Evolutionary conservation across 1,140 invertebrate genomes (phyloP).

Genomic region (Hycleus cichorii): DNA sequence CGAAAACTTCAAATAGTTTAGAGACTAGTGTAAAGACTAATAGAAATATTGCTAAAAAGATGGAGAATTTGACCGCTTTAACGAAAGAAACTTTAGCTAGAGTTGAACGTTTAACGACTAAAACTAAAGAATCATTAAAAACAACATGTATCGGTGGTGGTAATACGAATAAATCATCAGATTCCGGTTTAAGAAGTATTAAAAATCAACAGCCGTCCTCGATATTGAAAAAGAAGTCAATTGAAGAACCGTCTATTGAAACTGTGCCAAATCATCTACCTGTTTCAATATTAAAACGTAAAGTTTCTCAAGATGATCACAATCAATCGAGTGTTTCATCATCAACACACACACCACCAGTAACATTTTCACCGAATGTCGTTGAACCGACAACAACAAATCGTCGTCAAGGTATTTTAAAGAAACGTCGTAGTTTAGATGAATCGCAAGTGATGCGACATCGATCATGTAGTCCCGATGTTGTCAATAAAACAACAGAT

Average conservation of each 20-base stretch:
- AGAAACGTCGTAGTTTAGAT: conserved; percentile 70
- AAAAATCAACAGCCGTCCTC: conserved; percentile 22
- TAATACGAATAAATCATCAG: conserved; percentile 2
- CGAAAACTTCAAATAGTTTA: neutral
- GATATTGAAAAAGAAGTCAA: conserved; percentile 32
- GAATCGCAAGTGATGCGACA: conserved; percentile 63
- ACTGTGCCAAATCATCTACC: conserved; percentile 33
- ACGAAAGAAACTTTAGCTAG: conserved; percentile 61
- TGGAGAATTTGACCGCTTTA: conserved; percentile 56
- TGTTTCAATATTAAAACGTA: conserved; percentile 73
- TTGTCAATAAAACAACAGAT: conserved; percentile 50
- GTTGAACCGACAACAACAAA: conserved; percentile 51
- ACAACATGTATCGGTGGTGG: neutral
- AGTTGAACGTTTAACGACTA: conserved; percentile 54
- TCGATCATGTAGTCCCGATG: conserved; percentile 60
- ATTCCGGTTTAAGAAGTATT: neutral
- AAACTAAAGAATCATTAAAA: conserved; percentile 24
- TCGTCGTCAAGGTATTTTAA: conserved; percentile 64
- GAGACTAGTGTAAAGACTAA: conserved; percentile 32
- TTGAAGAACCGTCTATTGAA: conserved; percentile 37
- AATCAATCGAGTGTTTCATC: conserved; percentile 42
- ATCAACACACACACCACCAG: conserved; percentile 53
- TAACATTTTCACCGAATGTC: conserved; percentile 62
- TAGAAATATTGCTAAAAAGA: conserved; percentile 50
- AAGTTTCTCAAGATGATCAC: conserved; percentile 56